Evolutionary conservation across 2,888 invertebrate species (phyloP), one percentile per base, ranked within the genome.

Genomic region (Venusia cambrica): DNA sequence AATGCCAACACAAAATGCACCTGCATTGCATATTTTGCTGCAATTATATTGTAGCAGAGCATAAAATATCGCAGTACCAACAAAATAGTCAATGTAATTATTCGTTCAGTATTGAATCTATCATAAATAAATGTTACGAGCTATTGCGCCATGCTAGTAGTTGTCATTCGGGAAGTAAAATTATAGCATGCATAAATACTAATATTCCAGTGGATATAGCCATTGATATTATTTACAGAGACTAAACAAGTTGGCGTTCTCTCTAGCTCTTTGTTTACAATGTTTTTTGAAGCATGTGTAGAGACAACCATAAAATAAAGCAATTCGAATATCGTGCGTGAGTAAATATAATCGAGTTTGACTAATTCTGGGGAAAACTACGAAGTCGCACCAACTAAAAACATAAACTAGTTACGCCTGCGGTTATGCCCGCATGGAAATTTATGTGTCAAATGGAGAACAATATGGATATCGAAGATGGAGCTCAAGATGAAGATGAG

Each of bases 151-250:
- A 42, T 21, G 28, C 29, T 21, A 29, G 30, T 34, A 20, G 45
- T 53, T 52, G 50, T 51, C 39, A 55, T 63, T 60, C 58, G 65
- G 68, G 66, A 72, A 74, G 65, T 63, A 49, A 57, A 62, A 57
- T 63, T 62, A 62, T 62, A 52, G 54, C 54, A 55, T 55, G 51
- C 54, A 54, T 57, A 60, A 54, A 54, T 48, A 54, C 51, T 56
- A 57, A 58, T 60, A 47, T 57, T 57, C 54, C 18, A 26, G 30
- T 34, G 6, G 9, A 20, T 4, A 12, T 6, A 4, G 22, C 6
- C 17, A 16, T 26, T 18, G 6, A 3, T 30, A 37, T 26, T 18
- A 32, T 18, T 17, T 18, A 13, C 22, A 27, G 5, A 22, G 4
- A 11, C 11, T 19, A 33, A 14, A 3, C 20, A n/a, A n/a, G n/a